A percentile compares a stretch with the other conserved stretches of the same genome.
Conservation (phyloP, 2,888 invertebrate genomes). For the Eudasyphora cyanicolor region DNA sequence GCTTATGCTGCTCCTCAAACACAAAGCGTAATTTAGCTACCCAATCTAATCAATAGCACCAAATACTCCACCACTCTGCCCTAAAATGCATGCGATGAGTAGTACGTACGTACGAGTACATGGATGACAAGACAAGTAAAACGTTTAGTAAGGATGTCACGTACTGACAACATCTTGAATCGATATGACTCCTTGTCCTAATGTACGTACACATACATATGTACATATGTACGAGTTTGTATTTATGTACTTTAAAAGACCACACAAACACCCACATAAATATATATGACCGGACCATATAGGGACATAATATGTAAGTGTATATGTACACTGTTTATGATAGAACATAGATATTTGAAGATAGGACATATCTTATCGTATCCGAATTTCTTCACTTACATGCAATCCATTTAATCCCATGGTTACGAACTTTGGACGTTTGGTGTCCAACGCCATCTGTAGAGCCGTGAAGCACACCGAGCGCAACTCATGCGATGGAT, state of each 20-base stretch:
- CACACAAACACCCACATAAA: background rate
- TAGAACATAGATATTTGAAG: no score
- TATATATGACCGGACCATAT: background rate
- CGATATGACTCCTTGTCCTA: conserved; percentile 21
- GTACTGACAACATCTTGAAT: conserved; percentile 27
- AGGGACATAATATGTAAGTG: background rate
- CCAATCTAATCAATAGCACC: no score
- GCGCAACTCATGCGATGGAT: conserved; percentile 90
- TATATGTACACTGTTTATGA: background rate
- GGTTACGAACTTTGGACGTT: conserved; percentile 90
- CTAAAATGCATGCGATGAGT: no score
- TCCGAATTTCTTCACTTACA: conserved; percentile 83
- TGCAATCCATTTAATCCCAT: conserved; percentile 93
- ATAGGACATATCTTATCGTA: background rate
- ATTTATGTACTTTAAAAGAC: background rate
- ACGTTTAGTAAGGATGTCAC: conserved; percentile 19
- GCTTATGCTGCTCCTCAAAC: no score
- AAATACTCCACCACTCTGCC: background rate
- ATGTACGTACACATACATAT: background rate
- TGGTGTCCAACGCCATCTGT: conserved; percentile 93
- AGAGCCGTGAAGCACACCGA: conserved; percentile 91
- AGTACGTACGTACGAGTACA: background rate
- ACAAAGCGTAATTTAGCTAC: no score
- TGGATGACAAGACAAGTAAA: background rate
- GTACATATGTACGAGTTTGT: background rate